Base-by-base conservation (phyloP, 1,140 invertebrate species). In the Tigriopus japonicus region DNA sequence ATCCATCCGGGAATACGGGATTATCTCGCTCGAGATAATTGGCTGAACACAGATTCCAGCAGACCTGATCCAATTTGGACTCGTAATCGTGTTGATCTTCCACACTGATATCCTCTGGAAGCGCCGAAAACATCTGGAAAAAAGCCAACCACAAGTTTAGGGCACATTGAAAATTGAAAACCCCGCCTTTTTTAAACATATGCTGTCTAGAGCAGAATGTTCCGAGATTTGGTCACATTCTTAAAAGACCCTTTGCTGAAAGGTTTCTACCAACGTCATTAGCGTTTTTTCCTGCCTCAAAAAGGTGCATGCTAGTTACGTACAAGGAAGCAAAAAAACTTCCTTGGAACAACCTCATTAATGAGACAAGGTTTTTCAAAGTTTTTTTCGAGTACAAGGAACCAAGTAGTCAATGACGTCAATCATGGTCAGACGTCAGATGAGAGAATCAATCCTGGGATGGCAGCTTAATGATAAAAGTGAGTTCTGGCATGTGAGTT, bases 21-120 rank as follows among this genome's bases (percentile, higher is more conserved):
- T 78, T 74, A 43, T 79, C 75, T 61, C 79, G 70, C 1, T 73
- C 67, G 7, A 81, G 64, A 63, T 78, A 81, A 35, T 75, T 74
- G 67, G 78, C 81, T 28, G 78, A 76, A 67, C 83, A 86, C 0
- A 87, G 76, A 49, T 84, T 70, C 85, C 85, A 87, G 68, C 84
- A 86, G 1, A 83, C 79, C 71, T 83, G 76, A 59, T 80, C 78
- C 35, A 81, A 78, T 65, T 76, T 61, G 75, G 63, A 73, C 75
- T 72, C 81, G 76, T 66, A 76, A 78, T 28, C 75, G 71, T 76
- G 73, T 15, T 79, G 67, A 43, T 76, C 73, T 0, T 74, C 69
- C 7, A 78, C 63, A 15, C 73, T 75, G 1, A 79, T 64, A 13
- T 76, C 76, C 45, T 78, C 76, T 17, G 78, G 76, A 1, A 81